Evolutionary conservation across 2,797 vertebrate genomes (phyloP), one percentile per base, ranked within the genome.

Genomic region (Crypturellus tataupa): DNA sequence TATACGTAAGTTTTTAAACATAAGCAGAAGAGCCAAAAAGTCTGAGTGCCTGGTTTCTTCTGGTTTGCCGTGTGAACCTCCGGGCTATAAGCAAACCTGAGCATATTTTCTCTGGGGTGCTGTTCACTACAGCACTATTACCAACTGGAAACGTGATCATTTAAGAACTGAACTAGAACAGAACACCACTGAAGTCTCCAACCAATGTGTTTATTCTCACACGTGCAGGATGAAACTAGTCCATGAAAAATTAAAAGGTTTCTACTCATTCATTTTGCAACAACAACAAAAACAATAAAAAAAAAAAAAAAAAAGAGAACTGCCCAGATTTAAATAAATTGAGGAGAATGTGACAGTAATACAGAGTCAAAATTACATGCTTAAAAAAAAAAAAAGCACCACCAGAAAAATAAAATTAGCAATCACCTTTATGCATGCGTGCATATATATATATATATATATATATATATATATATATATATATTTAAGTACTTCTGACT

Each of bases 361-460:
- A 70, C 7, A 9, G 6, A 21, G 18, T 20, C 5, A 9, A 21
- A 37, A 33, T 4, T 24, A 56, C 17, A 12, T 39, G 68, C 4
- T n/a, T 40, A 33, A 6, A 42, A 59, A 31, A 59, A 18, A 6
- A 10, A 67, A 24, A 67, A 33, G 4, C 1, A 12, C 1, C 44
- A 23, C 27, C 11, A 37, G 51, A 55, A 35, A 33, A 60, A 35
- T 37, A 31, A 72, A 60, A 58, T 31, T 65, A 47, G 18, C 2
- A 1, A 3, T 21, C 24, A 51, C 5, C 37, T 29, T 35, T 15
- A 40, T 42, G 12, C 13, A 7, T 16, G n/a, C 8, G 3, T 9
- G 19, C 0, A 2, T 7, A 63, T 1, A 0, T n/a, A 67, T 53
- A 37, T 7, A 4, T 9, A 25, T 0, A 2, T 7, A 63, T 1